Evolutionary conservation across 2,797 vertebrate genomes (phyloP), one percentile per base, ranked within the genome.

Genomic region (Aulostomus chinensis): DNA sequence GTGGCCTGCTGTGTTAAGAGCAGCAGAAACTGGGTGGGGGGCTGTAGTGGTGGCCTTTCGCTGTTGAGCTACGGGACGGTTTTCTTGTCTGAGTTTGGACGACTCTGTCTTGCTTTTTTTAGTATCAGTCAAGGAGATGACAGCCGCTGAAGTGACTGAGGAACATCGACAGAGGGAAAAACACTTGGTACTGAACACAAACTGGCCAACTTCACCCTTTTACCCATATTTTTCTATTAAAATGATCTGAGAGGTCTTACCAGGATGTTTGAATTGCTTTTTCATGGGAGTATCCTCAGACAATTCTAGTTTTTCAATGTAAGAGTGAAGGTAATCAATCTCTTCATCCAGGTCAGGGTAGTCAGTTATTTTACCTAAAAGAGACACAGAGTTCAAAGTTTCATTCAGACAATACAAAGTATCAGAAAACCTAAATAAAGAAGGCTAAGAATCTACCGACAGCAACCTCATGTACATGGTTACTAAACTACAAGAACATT

Each of bases 291-390:
- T 56, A 0, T 8, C 17, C 2, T 72, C 64, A 2, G 65, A 34
- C n/a, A 5, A 32, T 74, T 86, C 26, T 31, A 94, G 90, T 49
- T 88, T 90, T 48, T 87, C 76, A 1, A 96, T 83, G 35, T 92
- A 36, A 0, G 93, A 87, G 0, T 91, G 92, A 21, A 97, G 68
- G 22, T 81, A 77, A 79, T 98, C 95, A 0, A 98, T 97, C 68
- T 95, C 92, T 24, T 91, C 88, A n/a, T 97, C 95, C 39, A 91
- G 41, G 34, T 88, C 80, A 21, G 86, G 69, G 53, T 85, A 35
- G 0, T 74, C 28, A 0, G 16, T 24, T 3, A 29, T 39, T 71
- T 85, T 88, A 76, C 25, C 1, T 68, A 10, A 4, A 58, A 22
- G 41, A 36, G n/a, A 46, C 33, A 61, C 9, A 35, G 39, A n/a